Conservation (phyloP, 2,888 invertebrate species). For the Danaus chrysippus region DNA sequence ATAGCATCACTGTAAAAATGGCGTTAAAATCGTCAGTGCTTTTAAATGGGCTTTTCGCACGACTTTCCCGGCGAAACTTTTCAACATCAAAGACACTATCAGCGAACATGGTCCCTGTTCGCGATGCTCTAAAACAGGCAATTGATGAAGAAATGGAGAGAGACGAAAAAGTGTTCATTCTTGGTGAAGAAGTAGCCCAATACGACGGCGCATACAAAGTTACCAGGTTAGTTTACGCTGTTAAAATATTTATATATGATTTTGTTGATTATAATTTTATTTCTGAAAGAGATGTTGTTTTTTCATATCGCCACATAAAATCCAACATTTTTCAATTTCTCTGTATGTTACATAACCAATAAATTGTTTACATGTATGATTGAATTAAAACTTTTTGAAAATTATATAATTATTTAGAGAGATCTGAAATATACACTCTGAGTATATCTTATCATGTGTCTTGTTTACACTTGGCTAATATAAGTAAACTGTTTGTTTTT, state of each 20-base stretch:
- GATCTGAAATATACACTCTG: no score
- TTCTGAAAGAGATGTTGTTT: conserved; percentile 5
- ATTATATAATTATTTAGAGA: conserved; percentile 2
- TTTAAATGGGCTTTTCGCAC: conserved; percentile 51
- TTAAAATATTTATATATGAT: not conserved
- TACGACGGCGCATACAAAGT: conserved; percentile 99
- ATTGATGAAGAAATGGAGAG: conserved; percentile 97
- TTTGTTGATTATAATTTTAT: not conserved
- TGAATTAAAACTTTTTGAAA: conserved; percentile 14
- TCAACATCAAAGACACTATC: conserved; percentile 62
- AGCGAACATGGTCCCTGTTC: conserved; percentile 89
- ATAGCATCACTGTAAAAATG: conserved; percentile 51
- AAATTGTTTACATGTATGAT: conserved; percentile 40
- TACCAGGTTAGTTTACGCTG: conserved; percentile 66
- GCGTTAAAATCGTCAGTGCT: conserved; percentile 72
- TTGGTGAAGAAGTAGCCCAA: conserved; percentile 99
- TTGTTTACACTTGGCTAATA: no score
- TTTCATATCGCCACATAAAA: conserved; percentile 7
- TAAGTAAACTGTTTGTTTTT: no score
- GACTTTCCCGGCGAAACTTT: conserved; percentile 61
- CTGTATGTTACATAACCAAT: conserved; percentile 58
- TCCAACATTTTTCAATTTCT: not conserved
- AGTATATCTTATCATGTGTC: no score
- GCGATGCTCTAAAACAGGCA: conserved; percentile 97
- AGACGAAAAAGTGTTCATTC: conserved; percentile 93